Evolutionary conservation across 2,888 invertebrate genomes (phyloP).

Genomic region (Omphaloscelis lunosa): DNA sequence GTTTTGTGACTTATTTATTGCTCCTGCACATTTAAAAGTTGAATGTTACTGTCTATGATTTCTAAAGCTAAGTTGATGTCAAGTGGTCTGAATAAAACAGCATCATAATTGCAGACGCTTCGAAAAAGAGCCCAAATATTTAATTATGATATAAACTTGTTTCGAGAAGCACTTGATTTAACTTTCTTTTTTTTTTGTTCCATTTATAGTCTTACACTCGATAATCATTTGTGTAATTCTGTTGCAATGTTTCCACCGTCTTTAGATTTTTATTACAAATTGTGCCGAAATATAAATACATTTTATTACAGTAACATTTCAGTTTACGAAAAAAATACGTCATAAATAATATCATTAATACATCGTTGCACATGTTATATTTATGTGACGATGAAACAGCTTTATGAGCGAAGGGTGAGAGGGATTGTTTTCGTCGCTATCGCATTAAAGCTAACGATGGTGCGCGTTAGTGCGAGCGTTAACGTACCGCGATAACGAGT

Average conservation of each 20-base stretch:
- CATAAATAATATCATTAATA: constrained; percentile 24
- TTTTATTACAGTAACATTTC: not conserved
- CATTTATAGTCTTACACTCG: not conserved
- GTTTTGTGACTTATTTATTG: not conserved
- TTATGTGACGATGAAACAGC: constrained; percentile 37
- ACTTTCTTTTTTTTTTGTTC: not conserved
- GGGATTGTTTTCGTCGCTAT: constrained; percentile 64
- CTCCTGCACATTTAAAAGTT: not conserved
- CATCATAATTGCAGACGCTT: not conserved
- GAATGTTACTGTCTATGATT: not conserved
- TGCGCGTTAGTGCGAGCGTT: constrained; percentile 57
- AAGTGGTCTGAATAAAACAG: not conserved
- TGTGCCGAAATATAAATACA: not conserved
- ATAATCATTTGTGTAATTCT: not conserved
- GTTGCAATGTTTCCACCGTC: not conserved
- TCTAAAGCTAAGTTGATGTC: too few species aligned
- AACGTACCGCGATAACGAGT: constrained; percentile 54
- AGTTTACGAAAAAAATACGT: constrained; percentile 12
- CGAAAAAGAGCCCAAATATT: not conserved
- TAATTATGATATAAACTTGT: not conserved
- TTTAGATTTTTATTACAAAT: not conserved
- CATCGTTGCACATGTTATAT: constrained; percentile 40
- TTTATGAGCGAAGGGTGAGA: constrained; percentile 48
- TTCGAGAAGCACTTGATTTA: not conserved
- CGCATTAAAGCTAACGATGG: constrained; percentile 64